Evolutionary conservation across 2,888 invertebrate species (phyloP).

Genomic region (Sycophila texana): DNA sequence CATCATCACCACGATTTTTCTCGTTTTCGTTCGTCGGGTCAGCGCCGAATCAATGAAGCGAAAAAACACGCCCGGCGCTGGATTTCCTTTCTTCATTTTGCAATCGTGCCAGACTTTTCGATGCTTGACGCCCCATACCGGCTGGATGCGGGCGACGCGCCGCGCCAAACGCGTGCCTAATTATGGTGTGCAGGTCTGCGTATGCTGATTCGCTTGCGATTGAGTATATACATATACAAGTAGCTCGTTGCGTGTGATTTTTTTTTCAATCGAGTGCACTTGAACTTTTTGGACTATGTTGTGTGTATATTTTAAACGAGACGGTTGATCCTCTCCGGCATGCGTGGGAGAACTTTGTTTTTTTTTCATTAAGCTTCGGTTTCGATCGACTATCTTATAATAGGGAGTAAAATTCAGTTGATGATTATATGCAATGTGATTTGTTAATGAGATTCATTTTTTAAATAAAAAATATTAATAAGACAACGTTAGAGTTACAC

Average conservation of each 20-base stretch:
- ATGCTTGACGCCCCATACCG: conserved; percentile 1
- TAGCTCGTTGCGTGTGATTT: background rate
- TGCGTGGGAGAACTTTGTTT: too few species aligned
- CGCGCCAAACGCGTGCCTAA: conserved; percentile 48
- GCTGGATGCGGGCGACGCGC: conserved; percentile 13
- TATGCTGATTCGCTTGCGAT: background rate
- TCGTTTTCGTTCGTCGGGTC: conserved; percentile 1
- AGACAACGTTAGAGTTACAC: too few species aligned
- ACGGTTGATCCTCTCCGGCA: too few species aligned
- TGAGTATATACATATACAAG: background rate
- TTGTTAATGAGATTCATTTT: too few species aligned
- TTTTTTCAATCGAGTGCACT: background rate
- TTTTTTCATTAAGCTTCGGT: too few species aligned
- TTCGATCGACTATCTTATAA: too few species aligned
- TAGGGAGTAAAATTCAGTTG: too few species aligned
- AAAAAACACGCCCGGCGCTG: conserved; percentile 21
- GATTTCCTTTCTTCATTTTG: conserved; percentile 57
- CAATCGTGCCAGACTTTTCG: conserved; percentile 55
- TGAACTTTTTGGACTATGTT: too few species aligned
- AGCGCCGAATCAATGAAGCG: conserved; percentile 39
- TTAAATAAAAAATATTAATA: too few species aligned
- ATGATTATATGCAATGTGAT: too few species aligned
- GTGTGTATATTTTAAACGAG: too few species aligned
- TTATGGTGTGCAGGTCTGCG: conserved; percentile 1
- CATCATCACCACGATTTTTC: background rate